Evolutionary conservation across 2,888 invertebrate species (phyloP), one percentile per base, ranked within the genome.

Genomic region (Ormyrus rosae): DNA sequence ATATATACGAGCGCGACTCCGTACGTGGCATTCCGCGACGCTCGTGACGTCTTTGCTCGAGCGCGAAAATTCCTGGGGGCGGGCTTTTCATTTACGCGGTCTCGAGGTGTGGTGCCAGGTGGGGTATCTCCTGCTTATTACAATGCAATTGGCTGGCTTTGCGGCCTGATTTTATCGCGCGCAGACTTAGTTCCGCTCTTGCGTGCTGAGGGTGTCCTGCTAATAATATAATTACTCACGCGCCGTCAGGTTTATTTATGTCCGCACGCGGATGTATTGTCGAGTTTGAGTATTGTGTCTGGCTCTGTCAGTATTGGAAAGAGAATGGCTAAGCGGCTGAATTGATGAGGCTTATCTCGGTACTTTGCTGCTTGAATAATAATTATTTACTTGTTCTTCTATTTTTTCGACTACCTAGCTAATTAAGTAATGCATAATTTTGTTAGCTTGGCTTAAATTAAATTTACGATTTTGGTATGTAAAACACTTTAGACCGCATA

Each of bases 181-280:
- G 50, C 48, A 7, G 46, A 7, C 19, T 10, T 84, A 75, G 84
- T 34, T 34, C 34, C 83, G 81, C 81, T 78, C 81, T 78, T 74
- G 82, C 71, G 82, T 67, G 34, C 34, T 19, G n/a, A 11, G n/a
- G 48, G 8, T 10, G 9, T 80, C 68, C 76, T 81, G 83, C 83
- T 86, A 86, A 86, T 85, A 83, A 86, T 85, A 85, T 86, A 85
- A 85, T 85, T 84, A 83, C 83, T 80, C 81, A 53, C 71, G 74
- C 60, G 82, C 78, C 75, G 76, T 34, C 34, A 34, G 51, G 82
- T 61, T 67, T 71, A 71, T 81, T 78, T 78, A 67, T 74, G 51
- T 45, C 19, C 11, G 61, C 13, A 5, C 11, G 64, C 13, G 63
- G 45, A 63, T 68, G n/a, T 45, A 45, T 67, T 48, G 34, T 34